Evolutionary conservation across 2,797 vertebrate genomes (phyloP).

Genomic region (Benthosema pterotum): DNA sequence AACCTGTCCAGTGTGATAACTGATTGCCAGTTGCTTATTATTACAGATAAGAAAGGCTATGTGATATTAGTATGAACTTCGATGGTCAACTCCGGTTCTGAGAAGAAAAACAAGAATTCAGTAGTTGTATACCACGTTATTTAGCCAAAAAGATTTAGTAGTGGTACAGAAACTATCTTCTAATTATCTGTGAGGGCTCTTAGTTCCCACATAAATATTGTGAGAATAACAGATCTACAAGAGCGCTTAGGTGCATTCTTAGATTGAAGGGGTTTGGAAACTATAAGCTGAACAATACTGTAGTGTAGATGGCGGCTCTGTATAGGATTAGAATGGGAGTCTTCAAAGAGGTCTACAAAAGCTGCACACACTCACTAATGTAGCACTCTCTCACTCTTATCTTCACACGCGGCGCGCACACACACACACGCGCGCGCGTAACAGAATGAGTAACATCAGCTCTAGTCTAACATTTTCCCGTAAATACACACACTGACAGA

Average conservation of each 20-base stretch:
- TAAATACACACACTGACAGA: conserved; percentile 38
- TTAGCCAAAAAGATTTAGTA: too few relatives aligned
- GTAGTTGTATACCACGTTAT: not conserved
- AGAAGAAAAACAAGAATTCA: not conserved
- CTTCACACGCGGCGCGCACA: too few relatives aligned
- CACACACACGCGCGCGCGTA: too few relatives aligned
- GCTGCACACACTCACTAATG: conserved; percentile 61
- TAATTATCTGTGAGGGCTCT: too few relatives aligned
- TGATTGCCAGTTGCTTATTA: not conserved
- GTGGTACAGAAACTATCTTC: too few relatives aligned
- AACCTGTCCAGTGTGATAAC: conserved; percentile 2
- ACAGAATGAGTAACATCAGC: conserved; percentile 32
- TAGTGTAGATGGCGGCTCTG: conserved; percentile 51
- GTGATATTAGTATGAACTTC: too few relatives aligned
- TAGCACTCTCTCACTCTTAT: conserved; percentile 8
- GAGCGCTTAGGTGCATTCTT: conserved; percentile 41
- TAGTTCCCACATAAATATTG: too few relatives aligned
- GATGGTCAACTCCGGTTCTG: not conserved
- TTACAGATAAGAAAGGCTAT: too few relatives aligned
- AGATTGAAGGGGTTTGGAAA: conserved; percentile 67
- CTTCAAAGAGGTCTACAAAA: conserved; percentile 73
- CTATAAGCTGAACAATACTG: conserved; percentile 60
- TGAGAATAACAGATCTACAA: too few relatives aligned
- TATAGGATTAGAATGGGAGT: conserved; percentile 75
- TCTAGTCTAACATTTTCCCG: conserved; percentile 27